Percentiles rank a stretch among this genome's conserved stretches.
These are phyloP conservation scores for Lagorchestes hirsutus DNA, from an alignment of 2,797 vertebrate species.

Conservation along the genomic window DNA sequence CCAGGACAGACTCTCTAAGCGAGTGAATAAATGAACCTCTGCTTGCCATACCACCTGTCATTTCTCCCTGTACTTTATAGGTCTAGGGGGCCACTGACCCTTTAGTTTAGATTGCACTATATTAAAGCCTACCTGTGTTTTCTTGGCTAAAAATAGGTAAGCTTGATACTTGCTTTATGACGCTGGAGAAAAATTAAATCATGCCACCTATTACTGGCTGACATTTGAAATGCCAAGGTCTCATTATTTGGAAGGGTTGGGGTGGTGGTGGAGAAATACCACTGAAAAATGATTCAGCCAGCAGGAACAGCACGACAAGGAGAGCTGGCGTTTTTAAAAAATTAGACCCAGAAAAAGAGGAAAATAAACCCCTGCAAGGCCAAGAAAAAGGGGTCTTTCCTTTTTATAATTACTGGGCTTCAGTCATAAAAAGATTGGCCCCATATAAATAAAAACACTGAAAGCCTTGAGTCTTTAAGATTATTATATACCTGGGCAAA, in stretches of 20 bases:
- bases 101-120: slow-evolving; percentile 5
- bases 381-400: slow-evolving; percentile 53
- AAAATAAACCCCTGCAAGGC: slow-evolving; percentile 47
- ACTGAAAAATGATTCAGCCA: slow-evolving; percentile 54
- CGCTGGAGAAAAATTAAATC: slow-evolving; percentile 57
- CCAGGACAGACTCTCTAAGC: not conserved
- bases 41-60: not conserved
- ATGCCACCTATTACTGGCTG: slow-evolving; percentile 58
- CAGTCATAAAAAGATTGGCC: slow-evolving; percentile 26
- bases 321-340: slow-evolving; percentile 1
- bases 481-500: slow-evolving; percentile 64
- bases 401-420: slow-evolving; percentile 62
- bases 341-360: slow-evolving; percentile 28
- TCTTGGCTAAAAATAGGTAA: slow-evolving; percentile 66
- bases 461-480: slow-evolving; percentile 59
- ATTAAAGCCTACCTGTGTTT: slow-evolving; percentile 35
- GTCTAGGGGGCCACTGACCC: not conserved
- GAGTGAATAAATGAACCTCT: not conserved
- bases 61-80: not conserved
- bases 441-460: slow-evolving; percentile 68
- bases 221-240: slow-evolving; percentile 66
- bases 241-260: slow-evolving; percentile 63
- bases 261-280: slow-evolving; percentile 51
- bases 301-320: slow-evolving; percentile 6
- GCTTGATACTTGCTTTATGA: slow-evolving; percentile 62